A percentile compares a stretch with the other conserved stretches of the same genome.
These are phyloP conservation scores for Proterorhinus semilunaris DNA, from an alignment of 2,113 vertebrate species.

Conservation along the genomic window DNA sequence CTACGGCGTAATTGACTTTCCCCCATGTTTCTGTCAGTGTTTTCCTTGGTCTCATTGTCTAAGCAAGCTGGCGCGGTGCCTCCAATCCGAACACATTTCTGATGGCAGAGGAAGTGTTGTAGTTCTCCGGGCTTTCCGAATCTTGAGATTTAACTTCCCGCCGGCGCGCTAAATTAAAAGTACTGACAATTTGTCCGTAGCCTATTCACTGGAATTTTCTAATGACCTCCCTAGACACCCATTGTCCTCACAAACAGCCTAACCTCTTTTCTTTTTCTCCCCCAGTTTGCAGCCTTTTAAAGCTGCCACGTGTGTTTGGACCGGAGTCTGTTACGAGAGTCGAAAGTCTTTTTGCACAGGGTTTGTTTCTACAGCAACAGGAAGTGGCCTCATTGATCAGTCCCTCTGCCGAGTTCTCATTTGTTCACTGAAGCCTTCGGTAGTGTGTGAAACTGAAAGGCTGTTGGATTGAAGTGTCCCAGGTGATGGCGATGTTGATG, in stretches of 20 bases:
- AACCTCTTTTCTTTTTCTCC: conserved; percentile 4
- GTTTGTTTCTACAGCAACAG: not conserved
- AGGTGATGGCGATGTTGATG: too few relatives aligned
- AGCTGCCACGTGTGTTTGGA: not conserved
- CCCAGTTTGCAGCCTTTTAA: conserved; percentile 8
- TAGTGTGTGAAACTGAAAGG: too few relatives aligned
- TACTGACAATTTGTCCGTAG: conserved; percentile 38
- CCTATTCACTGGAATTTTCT: too few relatives aligned
- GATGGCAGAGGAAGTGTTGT: not conserved
- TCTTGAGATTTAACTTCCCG: conserved; percentile 15
- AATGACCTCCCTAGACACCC: conserved; percentile 48
- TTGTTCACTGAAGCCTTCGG: too few relatives aligned
- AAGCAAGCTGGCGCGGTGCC: conserved; percentile 31
- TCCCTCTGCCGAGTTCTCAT: too few relatives aligned
- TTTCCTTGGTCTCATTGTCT: conserved; percentile 6
- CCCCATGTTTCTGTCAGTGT: conserved; percentile 8
- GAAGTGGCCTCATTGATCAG: not conserved
- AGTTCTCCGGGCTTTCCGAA: conserved; percentile 14
- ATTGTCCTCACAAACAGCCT: conserved; percentile 36
- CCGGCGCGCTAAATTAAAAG: conserved; percentile 25
- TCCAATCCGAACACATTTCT: conserved; percentile 3
- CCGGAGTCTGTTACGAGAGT: conserved; percentile 7
- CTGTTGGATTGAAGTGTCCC: too few relatives aligned
- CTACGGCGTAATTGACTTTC: conserved; percentile 56
- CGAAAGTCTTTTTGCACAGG: not conserved